Conservation (phyloP, 2,113 vertebrate genomes). For the Genyomyrus donnyi region DNA sequence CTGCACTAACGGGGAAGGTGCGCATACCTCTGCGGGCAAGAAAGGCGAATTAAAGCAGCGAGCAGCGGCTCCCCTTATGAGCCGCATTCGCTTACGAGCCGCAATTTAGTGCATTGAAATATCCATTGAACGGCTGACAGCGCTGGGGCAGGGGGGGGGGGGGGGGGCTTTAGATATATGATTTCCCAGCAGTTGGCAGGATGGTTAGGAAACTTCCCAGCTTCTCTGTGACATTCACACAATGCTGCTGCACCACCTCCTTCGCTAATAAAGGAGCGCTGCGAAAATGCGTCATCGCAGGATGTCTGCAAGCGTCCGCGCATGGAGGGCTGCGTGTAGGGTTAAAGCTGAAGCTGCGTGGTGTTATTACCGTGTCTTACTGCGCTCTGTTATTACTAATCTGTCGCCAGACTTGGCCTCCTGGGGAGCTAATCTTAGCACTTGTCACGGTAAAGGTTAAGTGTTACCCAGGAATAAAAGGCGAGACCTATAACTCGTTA, state of each 20-base stretch:
- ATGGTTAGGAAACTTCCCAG: not conserved
- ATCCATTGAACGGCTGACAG: conserved; percentile 25
- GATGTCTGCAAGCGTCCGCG: not conserved
- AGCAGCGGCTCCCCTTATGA: conserved; percentile 19
- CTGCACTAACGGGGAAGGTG: conserved; percentile 4
- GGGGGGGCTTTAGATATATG: not conserved
- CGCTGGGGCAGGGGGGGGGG: not conserved
- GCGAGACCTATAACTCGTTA: not conserved
- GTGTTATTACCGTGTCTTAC: not conserved
- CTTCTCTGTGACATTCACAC: not conserved
- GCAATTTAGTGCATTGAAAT: conserved; percentile 36
- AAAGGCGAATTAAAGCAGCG: conserved; percentile 21
- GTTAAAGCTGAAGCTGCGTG: not conserved
- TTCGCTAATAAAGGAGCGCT: not conserved
- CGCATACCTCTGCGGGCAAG: conserved; percentile 8
- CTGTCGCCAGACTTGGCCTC: not conserved
- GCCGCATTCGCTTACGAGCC: not conserved
- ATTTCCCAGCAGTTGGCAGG: not conserved
- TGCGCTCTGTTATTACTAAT: not conserved
- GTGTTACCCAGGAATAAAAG: not conserved
- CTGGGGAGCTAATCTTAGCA: not conserved
- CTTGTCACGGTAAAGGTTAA: conserved; percentile 9
- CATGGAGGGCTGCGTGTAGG: not conserved
- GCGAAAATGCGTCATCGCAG: not conserved
- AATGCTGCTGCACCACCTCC: not conserved